A percentile compares a stretch with the other conserved stretches of the same genome.
phyloP scores from a whole-genome alignment of 2,888 invertebrate species.

The Nymphalis c-album region DNA sequence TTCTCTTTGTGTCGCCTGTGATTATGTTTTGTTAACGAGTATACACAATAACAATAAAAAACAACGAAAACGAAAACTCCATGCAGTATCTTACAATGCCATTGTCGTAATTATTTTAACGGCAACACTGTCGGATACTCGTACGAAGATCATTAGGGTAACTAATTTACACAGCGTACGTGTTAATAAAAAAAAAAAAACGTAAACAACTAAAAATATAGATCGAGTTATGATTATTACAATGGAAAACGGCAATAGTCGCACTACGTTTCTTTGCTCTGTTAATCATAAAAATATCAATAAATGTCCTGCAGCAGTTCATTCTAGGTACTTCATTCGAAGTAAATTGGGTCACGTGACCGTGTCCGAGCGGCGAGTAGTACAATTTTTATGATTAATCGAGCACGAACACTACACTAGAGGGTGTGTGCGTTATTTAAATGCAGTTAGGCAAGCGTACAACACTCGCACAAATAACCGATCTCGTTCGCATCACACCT shows the following conservation, averaged over 20 bases:
- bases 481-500: constrained; percentile 86
- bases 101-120: constrained; percentile 32
- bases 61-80: constrained; percentile 67
- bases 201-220: constrained; percentile 58
- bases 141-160: constrained; percentile 34
- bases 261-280: constrained; percentile 56
- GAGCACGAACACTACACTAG: constrained; percentile 52
- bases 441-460: constrained; percentile 76
- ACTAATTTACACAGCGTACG: constrained; percentile 37
- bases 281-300: constrained; percentile 49
- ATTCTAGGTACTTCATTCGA: constrained; percentile 4
- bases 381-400: constrained; percentile 31
- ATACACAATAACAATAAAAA: constrained; percentile 53
- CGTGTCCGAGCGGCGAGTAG: background rate
- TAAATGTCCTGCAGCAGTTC: background rate
- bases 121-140: constrained; percentile 54
- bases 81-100: constrained; percentile 60
- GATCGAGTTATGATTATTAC: constrained; percentile 42
- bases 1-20: constrained; percentile 96
- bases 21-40: constrained; percentile 75
- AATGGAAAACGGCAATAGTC: constrained; percentile 52
- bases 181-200: constrained; percentile 47
- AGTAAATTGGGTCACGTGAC: background rate
- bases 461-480: constrained; percentile 65
- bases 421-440: constrained; percentile 57